phyloP scores from a whole-genome alignment of 2,113 vertebrate genomes.

The Varanus komodoensis region DNA sequence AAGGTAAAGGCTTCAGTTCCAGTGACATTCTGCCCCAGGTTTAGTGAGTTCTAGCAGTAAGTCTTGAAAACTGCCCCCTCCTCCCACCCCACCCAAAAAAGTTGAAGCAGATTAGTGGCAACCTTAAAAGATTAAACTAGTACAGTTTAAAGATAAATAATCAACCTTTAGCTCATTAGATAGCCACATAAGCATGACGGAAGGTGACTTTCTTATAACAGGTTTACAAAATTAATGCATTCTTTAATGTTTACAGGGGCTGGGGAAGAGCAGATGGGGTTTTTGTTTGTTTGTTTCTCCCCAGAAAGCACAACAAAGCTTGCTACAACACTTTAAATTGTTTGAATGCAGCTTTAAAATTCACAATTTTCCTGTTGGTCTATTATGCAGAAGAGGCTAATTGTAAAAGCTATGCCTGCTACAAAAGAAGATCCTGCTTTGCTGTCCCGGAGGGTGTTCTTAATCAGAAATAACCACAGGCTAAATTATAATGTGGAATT shows the following conservation, averaged over 20 bases:
- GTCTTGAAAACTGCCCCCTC: slow-evolving; percentile 75
- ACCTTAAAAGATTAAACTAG: slow-evolving; percentile 74
- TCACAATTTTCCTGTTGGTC: slow-evolving; percentile 72
- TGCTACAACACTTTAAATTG: slow-evolving; percentile 71
- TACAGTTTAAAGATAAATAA: slow-evolving; percentile 76
- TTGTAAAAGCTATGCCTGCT: slow-evolving; percentile 73
- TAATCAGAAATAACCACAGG: slow-evolving; percentile 85
- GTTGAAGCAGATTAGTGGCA: slow-evolving; percentile 72
- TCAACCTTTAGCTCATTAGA: slow-evolving; percentile 73
- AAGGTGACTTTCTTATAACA: slow-evolving; percentile 76
- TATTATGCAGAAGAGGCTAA: slow-evolving; percentile 73
- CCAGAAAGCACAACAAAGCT: slow-evolving; percentile 59
- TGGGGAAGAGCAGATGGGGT: slow-evolving; percentile 28
- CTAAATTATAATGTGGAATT: slow-evolving; percentile 76
- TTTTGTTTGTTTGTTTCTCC: neutral
- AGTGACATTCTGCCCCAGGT: slow-evolving; percentile 64
- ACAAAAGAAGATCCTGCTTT: slow-evolving; percentile 79
- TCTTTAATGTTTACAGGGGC: slow-evolving; percentile 67
- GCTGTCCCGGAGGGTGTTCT: slow-evolving; percentile 82
- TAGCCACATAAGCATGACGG: slow-evolving; percentile 73
- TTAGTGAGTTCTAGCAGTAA: slow-evolving; percentile 66
- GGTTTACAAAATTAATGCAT: slow-evolving; percentile 61
- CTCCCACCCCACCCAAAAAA: slow-evolving; percentile 45
- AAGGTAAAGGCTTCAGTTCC: slow-evolving; percentile 62
- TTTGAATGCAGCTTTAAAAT: slow-evolving; percentile 70